phyloP scores from a whole-genome alignment of 2,113 vertebrate species.

The Coreoperca whiteheadi region DNA sequence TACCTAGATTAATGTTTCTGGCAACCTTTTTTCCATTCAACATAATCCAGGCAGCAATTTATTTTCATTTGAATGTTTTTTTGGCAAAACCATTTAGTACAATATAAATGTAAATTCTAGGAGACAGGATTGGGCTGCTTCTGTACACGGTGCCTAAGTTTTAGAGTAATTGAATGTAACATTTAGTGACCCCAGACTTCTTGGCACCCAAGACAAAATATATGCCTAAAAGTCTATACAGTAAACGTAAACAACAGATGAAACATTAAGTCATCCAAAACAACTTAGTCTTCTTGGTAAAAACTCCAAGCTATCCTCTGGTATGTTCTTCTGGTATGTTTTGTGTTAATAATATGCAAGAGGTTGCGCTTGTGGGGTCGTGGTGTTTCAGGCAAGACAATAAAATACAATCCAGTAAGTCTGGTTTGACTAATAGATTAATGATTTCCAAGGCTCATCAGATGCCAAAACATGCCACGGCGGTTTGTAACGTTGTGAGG shows the following conservation, averaged over 20 bases:
- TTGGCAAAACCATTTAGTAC: neutral
- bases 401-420: neutral
- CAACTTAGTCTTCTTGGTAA: neutral
- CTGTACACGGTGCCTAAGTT: neutral
- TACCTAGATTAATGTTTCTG: conserved; percentile 8
- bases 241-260: neutral
- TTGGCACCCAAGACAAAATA: neutral
- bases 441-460: neutral
- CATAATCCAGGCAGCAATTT: neutral
- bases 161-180: too few relatives aligned
- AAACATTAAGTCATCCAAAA: neutral
- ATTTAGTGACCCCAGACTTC: neutral
- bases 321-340: neutral
- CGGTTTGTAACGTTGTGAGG: neutral
- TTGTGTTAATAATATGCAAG: neutral
- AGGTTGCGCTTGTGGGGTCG: neutral
- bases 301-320: neutral
- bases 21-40: neutral
- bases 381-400: neutral
- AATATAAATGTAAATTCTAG: neutral
- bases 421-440: neutral
- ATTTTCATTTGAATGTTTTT: neutral
- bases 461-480: neutral
- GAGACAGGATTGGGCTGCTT: neutral
- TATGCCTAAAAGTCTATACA: neutral